Evolutionary conservation across 2,113 vertebrate species (phyloP).

Genomic region (Lycocorax pyrrhopterus): DNA sequence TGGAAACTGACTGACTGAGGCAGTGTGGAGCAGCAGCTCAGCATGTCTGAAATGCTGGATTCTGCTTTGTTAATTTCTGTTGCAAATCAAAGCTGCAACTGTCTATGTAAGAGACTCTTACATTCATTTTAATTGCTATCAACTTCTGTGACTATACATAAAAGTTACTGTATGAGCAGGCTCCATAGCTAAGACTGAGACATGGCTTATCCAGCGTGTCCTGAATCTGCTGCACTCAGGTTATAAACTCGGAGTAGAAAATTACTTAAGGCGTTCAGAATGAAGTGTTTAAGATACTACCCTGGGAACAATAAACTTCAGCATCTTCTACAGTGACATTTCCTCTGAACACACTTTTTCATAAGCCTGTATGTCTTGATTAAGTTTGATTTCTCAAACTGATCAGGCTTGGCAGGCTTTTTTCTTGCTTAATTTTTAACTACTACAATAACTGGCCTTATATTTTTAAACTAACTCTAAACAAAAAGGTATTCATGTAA

Average conservation of each 20-base stretch:
- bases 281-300: not conserved
- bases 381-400: not conserved
- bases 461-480: not conserved
- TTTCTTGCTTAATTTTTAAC: not conserved
- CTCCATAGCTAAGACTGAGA: not conserved
- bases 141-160: not conserved
- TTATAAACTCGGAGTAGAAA: not conserved
- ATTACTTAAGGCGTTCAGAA: not conserved
- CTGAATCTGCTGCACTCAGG: not conserved
- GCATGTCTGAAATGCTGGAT: not conserved
- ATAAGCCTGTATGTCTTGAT: not conserved
- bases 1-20: not conserved
- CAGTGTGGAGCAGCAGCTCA: not conserved
- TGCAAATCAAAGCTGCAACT: not conserved
- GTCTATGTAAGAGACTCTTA: not conserved
- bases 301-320: not conserved
- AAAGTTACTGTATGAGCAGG: not conserved
- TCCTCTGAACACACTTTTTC: not conserved
- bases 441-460: not conserved
- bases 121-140: not conserved
- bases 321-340: not conserved
- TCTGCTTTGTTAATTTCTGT: not conserved
- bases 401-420: not conserved
- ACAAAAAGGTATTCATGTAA: not conserved
- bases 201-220: rapidly evolving